Base-by-base conservation (phyloP, 1,140 invertebrate genomes). In the Drosophila chauvacae region DNA sequence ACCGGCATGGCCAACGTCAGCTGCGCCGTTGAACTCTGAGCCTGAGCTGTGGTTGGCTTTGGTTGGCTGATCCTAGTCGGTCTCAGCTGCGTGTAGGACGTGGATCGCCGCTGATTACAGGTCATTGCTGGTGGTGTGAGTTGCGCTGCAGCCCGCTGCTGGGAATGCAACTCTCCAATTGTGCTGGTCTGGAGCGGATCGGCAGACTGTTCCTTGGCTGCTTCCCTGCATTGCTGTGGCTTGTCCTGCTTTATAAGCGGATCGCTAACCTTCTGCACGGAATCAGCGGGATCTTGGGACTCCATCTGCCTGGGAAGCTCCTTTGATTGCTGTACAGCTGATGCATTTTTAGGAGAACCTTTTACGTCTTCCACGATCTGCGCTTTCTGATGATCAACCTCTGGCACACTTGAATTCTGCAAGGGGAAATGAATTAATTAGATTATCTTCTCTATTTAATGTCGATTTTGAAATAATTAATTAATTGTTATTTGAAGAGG, bases 1-100 rank as follows among this genome's bases (percentile, higher is more conserved):
- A 78, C 86, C 9, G 86, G 87, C 81, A 90, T 85, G 41, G 81
- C 80, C 64, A 90, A 39, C 0, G 85, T 90, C 18, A 90, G 48
- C 56, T 90, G 81, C 0, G 87, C 86, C 35, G 80, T 88, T 13
- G 85, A 75, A 44, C 75, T 90, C 61, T 90, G 72, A 7, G 86
- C 87, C 71, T 87, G 83, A 7, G 84, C 84, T 39, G 85, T 84
- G 1, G 82, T 91, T 11, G 82, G 88, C 66, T 87, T 91, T 3
- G 90, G 90, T 23, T 91, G 90, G 68, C 86, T 91, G 14, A 91
- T 91, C 37, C 81, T 77, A 2, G 90, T 91, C 11, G 90, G 85
- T 14, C 86, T 68, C 41, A 91, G 14, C 53, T 87, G 77, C 5
- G 84, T 91, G 41, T 86, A 90, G 16, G 86, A 90, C 26, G 86